Conservation (phyloP, 2,888 invertebrate species). For the Melanostoma mellinum region DNA sequence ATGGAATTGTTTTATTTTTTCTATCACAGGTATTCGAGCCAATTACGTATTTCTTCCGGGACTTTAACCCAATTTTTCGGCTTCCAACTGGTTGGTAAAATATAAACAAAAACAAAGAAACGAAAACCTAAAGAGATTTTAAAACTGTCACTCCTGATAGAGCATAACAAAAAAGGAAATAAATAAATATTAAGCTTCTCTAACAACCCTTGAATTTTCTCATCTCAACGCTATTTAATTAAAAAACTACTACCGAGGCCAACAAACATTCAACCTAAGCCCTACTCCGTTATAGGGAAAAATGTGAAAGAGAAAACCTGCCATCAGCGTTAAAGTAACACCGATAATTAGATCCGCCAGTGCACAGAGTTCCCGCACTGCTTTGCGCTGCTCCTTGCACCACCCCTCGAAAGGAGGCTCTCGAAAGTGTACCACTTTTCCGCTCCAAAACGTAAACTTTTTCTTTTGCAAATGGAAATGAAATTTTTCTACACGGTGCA, state of each 20-base stretch:
- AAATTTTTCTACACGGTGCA: conserved; percentile 1
- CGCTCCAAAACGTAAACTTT: conserved; percentile 67
- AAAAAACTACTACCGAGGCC: conserved; percentile 47
- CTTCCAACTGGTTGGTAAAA: neutral
- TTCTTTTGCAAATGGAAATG: conserved; percentile 11
- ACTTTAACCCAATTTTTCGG: conserved; percentile 52
- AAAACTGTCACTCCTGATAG: conserved; percentile 38
- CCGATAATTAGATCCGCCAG: conserved; percentile 69
- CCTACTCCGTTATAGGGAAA: neutral
- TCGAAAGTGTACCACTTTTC: conserved; percentile 68
- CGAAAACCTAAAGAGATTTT: conserved; percentile 5
- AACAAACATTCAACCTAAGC: neutral
- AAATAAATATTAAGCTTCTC: conserved; percentile 7
- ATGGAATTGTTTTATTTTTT: conserved; percentile 14
- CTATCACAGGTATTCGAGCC: conserved; percentile 59
- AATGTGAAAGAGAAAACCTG: conserved; percentile 3
- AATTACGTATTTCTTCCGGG: conserved; percentile 66
- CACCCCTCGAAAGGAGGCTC: conserved; percentile 39
- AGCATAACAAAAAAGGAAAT: neutral
- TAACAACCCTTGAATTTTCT: conserved; percentile 49
- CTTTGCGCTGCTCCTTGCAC: conserved; percentile 2
- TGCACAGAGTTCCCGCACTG: conserved; percentile 53
- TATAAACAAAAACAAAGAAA: neutral
- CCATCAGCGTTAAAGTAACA: conserved; percentile 52
- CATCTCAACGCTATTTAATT: conserved; percentile 58